A percentile compares a stretch with the other conserved stretches of the same genome.
phyloP scores from a whole-genome alignment of 1,140 invertebrate genomes.

The Oryctes rhinoceros region DNA sequence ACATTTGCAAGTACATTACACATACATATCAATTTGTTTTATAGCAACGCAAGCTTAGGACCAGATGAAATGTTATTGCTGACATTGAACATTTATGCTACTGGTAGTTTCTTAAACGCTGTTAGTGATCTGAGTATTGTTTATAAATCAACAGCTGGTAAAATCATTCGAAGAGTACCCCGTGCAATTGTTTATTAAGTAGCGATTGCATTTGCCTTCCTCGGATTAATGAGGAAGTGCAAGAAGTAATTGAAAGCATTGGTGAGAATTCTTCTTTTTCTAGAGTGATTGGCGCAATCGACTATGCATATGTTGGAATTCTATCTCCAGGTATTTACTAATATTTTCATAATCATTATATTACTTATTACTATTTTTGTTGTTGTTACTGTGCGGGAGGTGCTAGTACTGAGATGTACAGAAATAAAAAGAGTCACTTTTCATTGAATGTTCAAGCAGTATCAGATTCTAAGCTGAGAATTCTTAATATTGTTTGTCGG shows the following conservation, averaged over 20 bases:
- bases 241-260: constrained; percentile 45
- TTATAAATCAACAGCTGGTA: constrained; percentile 46
- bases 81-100: constrained; percentile 46
- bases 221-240: background rate
- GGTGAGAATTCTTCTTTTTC: constrained; percentile 51
- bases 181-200: constrained; percentile 45
- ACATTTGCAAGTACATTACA: background rate
- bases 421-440: constrained; percentile 56
- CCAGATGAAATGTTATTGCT: constrained; percentile 46
- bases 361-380: background rate
- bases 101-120: constrained; percentile 46
- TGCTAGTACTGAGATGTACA: constrained; percentile 57
- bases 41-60: constrained; percentile 9
- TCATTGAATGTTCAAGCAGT: constrained; percentile 56
- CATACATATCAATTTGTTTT: background rate
- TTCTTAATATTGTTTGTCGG: constrained; percentile 59
- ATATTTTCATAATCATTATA: background rate
- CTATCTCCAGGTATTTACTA: constrained; percentile 41
- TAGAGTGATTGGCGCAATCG: constrained; percentile 56
- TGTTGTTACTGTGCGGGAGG: constrained; percentile 13
- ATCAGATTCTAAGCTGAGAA: constrained; percentile 55
- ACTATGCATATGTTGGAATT: constrained; percentile 55
- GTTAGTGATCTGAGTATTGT: constrained; percentile 47
- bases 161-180: constrained; percentile 44
- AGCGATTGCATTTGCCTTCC: background rate